Percentiles rank a stretch among this genome's conserved stretches.
These are phyloP conservation scores for Aspidapion aeneum DNA, from an alignment of 2,888 invertebrate species.

Conservation along the genomic window DNA sequence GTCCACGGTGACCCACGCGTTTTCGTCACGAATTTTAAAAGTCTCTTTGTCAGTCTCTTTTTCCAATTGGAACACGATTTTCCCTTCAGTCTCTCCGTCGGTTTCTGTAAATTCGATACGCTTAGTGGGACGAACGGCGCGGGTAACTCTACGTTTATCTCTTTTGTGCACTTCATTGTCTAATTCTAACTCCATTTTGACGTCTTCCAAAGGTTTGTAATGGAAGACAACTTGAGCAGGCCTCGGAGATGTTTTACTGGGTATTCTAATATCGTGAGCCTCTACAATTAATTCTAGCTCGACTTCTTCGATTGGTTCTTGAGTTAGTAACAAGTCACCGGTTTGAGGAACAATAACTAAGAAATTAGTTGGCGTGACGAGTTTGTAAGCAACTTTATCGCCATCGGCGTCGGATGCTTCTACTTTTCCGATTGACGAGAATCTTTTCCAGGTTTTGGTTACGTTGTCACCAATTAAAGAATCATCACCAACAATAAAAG, in stretches of 20 bases:
- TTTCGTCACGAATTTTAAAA: conserved; percentile 90
- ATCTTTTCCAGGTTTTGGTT: conserved; percentile 68
- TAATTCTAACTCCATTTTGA: conserved; percentile 55
- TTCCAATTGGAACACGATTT: conserved; percentile 84
- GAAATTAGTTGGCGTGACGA: conserved; percentile 75
- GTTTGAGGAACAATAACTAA: conserved; percentile 85
- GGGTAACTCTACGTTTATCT: conserved; percentile 75
- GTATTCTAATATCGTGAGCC: conserved; percentile 78
- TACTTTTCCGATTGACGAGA: conserved; percentile 80
- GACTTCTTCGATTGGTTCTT: conserved; percentile 64
- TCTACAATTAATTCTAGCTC: conserved; percentile 67
- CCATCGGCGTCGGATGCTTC: conserved; percentile 87
- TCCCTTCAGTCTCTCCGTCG: conserved; percentile 84
- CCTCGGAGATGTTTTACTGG: conserved; percentile 64
- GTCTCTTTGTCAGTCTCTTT: conserved; percentile 91
- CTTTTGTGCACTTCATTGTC: conserved; percentile 54
- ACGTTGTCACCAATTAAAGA: conserved; percentile 57
- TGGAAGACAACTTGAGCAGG: conserved; percentile 76
- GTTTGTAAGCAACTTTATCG: conserved; percentile 85
- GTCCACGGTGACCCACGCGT: conserved; percentile 91
- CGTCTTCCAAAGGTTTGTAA: conserved; percentile 56
- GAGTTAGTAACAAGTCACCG: conserved; percentile 81
- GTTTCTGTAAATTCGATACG: conserved; percentile 89
- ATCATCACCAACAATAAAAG: conserved; percentile 70
- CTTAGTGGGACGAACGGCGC: conserved; percentile 92